Conservation (phyloP, 1,140 invertebrate species). For the Diplogasteroides magnus region DNA sequence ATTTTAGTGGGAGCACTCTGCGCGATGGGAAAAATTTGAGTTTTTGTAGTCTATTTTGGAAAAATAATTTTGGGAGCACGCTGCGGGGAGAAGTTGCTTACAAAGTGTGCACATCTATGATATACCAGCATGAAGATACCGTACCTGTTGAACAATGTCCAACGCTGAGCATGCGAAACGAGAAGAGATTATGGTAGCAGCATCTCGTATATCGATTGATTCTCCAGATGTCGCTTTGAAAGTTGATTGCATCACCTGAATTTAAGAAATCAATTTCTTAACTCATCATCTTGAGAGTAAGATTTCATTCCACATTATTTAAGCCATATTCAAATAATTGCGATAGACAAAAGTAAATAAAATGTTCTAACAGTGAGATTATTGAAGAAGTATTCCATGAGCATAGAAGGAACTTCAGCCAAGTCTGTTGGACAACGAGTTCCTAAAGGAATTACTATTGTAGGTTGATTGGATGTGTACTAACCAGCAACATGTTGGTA, state of each 20-base stretch:
- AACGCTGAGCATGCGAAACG: slow-evolving; percentile 36
- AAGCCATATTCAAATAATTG: too few species aligned
- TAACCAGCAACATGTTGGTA: slow-evolving; percentile 94
- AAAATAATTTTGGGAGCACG: too few species aligned
- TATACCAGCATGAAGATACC: too few species aligned
- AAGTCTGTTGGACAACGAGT: slow-evolving; percentile 94
- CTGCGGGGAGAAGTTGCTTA: too few species aligned
- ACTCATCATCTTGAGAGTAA: too few species aligned
- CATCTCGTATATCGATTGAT: slow-evolving; percentile 27
- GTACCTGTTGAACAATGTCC: slow-evolving; percentile 42
- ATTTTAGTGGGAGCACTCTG: too few species aligned
- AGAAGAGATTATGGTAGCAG: slow-evolving; percentile 36
- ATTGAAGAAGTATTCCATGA: slow-evolving; percentile 95
- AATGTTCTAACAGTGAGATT: slow-evolving; percentile 69
- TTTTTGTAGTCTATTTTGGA: too few species aligned
- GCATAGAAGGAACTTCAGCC: slow-evolving; percentile 91
- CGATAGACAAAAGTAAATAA: too few species aligned
- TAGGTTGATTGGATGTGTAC: slow-evolving; percentile 1
- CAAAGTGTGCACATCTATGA: too few species aligned
- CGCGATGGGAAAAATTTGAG: too few species aligned
- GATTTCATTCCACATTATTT: too few species aligned
- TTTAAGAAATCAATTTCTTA: background rate
- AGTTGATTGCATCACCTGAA: slow-evolving; percentile 23
- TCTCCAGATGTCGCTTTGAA: slow-evolving; percentile 7
- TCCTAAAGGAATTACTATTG: slow-evolving; percentile 49